These are phyloP conservation scores for Crossaster papposus DNA, from an alignment of 53 echinoderm and acorn worm species.

Conservation along the genomic window DNA sequence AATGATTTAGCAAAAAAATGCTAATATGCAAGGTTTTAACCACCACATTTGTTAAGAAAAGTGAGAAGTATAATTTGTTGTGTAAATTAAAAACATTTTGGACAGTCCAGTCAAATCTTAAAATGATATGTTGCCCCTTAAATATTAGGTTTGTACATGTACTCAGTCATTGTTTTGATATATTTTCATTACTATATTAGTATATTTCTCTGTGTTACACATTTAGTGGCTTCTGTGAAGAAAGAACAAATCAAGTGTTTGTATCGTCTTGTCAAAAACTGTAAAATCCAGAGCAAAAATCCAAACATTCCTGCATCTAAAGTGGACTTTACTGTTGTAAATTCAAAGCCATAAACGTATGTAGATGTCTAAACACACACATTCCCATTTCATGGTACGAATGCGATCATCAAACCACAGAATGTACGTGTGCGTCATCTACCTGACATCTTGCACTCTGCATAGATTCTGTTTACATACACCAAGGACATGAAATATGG, in stretches of 20 bases:
- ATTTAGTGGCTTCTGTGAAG: too few relatives aligned
- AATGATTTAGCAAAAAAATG: too few relatives aligned
- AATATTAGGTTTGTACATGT: too few relatives aligned
- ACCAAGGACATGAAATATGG: not conserved
- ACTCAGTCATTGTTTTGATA: too few relatives aligned
- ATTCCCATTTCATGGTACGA: not conserved
- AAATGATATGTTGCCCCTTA: too few relatives aligned
- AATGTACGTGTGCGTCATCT: not conserved
- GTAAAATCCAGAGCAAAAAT: not conserved
- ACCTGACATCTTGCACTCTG: not conserved
- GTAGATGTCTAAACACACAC: not conserved
- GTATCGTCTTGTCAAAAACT: too few relatives aligned
- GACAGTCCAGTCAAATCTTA: too few relatives aligned
- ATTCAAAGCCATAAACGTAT: not conserved
- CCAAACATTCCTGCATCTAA: not conserved
- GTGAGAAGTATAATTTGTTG: too few relatives aligned
- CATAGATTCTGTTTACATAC: not conserved
- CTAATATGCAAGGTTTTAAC: too few relatives aligned
- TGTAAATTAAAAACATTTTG: too few relatives aligned
- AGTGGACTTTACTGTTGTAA: not conserved
- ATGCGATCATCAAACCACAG: not conserved
- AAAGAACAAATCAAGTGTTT: too few relatives aligned
- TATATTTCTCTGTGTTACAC: not conserved
- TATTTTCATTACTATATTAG: not conserved
- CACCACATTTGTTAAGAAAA: too few relatives aligned